Percentiles rank a stretch among this genome's conserved stretches.
These are phyloP conservation scores for Phocides pigmalion DNA, from an alignment of 1,140 invertebrate species.

Conservation along the genomic window DNA sequence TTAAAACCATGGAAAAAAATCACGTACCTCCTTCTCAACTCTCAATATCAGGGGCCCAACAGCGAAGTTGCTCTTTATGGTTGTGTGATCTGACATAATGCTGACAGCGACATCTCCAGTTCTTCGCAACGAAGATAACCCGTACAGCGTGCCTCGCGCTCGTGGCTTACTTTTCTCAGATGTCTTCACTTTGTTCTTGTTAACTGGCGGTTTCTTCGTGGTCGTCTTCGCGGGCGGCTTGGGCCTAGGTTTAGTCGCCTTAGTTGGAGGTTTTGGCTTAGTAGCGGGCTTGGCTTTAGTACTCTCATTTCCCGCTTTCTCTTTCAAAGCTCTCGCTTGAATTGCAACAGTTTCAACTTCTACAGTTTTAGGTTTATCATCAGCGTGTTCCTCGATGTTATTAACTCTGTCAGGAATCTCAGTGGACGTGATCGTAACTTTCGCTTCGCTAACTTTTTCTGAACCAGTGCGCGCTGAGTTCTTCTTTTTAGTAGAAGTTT, in stretches of 20 bases:
- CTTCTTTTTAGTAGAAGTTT: conserved; percentile 70
- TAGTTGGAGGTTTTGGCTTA: conserved; percentile 53
- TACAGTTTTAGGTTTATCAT: conserved; percentile 48
- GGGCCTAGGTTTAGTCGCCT: conserved; percentile 59
- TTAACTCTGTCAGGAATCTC: conserved; percentile 49
- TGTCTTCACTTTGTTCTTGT: conserved; percentile 80
- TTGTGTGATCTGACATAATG: conserved; percentile 90
- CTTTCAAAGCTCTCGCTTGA: conserved; percentile 63
- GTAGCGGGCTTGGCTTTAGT: conserved; percentile 54
- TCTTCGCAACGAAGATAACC: conserved; percentile 89
- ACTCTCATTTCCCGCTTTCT: conserved; percentile 53
- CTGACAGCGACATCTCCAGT: conserved; percentile 91
- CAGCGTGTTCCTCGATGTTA: conserved; percentile 50
- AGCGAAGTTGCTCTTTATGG: conserved; percentile 91
- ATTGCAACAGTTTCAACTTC: conserved; percentile 51
- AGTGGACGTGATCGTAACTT: conserved; percentile 39
- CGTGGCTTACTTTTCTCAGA: conserved; percentile 84
- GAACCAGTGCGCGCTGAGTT: conserved; percentile 55
- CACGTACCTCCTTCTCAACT: conserved; percentile 91
- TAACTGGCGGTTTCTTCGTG: conserved; percentile 67
- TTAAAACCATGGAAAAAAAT: too few relatives aligned
- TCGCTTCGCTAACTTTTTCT: conserved; percentile 48
- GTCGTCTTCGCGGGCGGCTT: conserved; percentile 65
- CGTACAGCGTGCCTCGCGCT: conserved; percentile 91
- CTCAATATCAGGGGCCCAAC: conserved; percentile 90